phyloP scores from a whole-genome alignment of 1,140 invertebrate species.

The Zelostemma sp. region DNA sequence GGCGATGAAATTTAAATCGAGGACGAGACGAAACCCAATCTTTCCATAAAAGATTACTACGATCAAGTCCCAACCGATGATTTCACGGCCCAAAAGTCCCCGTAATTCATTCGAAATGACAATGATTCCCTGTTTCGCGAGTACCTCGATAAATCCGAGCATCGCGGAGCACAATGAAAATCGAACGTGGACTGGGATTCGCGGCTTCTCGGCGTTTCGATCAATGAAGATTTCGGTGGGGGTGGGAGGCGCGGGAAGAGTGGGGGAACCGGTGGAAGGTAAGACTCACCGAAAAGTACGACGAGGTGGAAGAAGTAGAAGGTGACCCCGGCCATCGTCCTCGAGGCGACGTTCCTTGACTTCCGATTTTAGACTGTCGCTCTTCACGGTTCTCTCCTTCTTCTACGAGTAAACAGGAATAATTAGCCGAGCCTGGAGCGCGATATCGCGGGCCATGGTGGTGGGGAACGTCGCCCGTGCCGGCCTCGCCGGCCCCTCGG shows the following conservation, averaged over 20 bases:
- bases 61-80: no score
- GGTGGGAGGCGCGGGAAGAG: conserved; percentile 4
- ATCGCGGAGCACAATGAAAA: neutral
- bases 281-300: conserved; percentile 63
- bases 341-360: conserved; percentile 40
- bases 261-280: conserved; percentile 31
- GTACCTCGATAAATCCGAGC: no score
- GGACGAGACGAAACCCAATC: no score
- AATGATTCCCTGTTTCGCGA: no score
- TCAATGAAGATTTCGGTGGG: conserved; percentile 15
- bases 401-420: conserved; percentile 62
- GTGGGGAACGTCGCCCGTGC: conserved; percentile 22
- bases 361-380: conserved; percentile 40
- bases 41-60: no score
- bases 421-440: conserved; percentile 56
- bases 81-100: no score
- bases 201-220: conserved; percentile 1
- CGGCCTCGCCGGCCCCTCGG: conserved; percentile 34
- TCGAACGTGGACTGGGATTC: neutral
- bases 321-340: conserved; percentile 67
- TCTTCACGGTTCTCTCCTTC: conserved; percentile 47
- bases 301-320: conserved; percentile 57
- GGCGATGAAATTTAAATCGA: no score
- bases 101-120: no score
- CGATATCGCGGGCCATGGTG: conserved; percentile 48